Evolutionary conservation across 2,888 invertebrate genomes (phyloP), one percentile per base, ranked within the genome.

Genomic region (Coelinius sp.): DNA sequence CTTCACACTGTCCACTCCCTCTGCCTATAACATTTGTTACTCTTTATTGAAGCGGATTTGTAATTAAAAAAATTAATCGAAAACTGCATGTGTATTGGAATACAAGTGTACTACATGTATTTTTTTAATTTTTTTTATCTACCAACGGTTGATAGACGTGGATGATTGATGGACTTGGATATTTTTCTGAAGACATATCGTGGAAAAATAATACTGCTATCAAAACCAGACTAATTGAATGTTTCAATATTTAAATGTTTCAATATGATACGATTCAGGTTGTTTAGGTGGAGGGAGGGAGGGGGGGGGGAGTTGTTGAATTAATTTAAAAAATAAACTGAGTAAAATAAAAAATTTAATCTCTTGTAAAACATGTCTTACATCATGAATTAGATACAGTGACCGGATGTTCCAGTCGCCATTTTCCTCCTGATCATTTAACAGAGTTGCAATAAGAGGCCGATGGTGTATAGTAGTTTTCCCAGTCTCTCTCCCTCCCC

Each of bases 21-120:
- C 27, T 20, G n/a, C 31, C 46, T 3, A 4, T 41, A 56, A 17
- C 22, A 63, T 20, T 24, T n/a, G 25, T 25, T 66, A 22, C 44
- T 49, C 27, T 49, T 66, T 27, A 68, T 41, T 68, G 53, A 14
- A 68, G 79, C 78, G 81, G 78, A 79, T 78, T 81, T 79, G 79
- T 77, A 78, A 80, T 79, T 81, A 81, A 80, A 83, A 83, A 83
- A 83, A 83, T 80, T 81, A 83, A 80, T 81, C 80, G 82, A 80
- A 68, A 41, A 46, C 17, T 25, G 59, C 44, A 59, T 59, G 56
- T 41, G 44, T 25, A 59, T 46, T 62, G 59, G 52, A 49, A 10
- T 49, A 20, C 46, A 49, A 49, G 46, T 49, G 46, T 14, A 41
- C 56, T 68, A 20, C 25, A 53, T n/a, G n/a, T n/a, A n/a, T n/a